Evolutionary conservation across 1,140 invertebrate species (phyloP).

Genomic region (Pararge aegeria): DNA sequence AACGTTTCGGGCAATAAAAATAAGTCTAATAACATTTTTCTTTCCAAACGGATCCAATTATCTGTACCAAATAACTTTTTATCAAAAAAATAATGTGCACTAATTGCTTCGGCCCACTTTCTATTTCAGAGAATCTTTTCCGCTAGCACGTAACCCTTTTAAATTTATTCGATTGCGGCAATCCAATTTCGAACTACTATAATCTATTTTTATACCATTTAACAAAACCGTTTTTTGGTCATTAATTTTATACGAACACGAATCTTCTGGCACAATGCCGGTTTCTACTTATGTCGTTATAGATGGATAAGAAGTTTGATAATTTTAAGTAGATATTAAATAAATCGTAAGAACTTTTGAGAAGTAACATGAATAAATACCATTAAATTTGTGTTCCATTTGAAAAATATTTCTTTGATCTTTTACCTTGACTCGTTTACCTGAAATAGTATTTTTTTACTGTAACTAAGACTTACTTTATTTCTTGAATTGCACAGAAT

Average conservation of each 20-base stretch:
- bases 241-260: slow-evolving; percentile 2
- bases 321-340: too few species aligned
- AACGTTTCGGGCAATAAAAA: neutral
- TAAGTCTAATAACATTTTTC: neutral
- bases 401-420: too few species aligned
- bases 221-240: neutral
- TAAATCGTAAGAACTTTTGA: too few species aligned
- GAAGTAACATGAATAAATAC: too few species aligned
- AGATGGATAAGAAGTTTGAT: neutral
- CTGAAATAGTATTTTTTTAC: too few species aligned
- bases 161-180: slow-evolving; percentile 23
- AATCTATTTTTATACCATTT: slow-evolving; percentile 11
- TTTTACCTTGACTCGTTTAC: too few species aligned
- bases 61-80: neutral
- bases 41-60: neutral
- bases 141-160: slow-evolving; percentile 14
- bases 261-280: neutral
- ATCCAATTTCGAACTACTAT: slow-evolving; percentile 11
- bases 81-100: slow-evolving; percentile 13
- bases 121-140: slow-evolving; percentile 15
- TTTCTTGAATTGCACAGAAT: too few species aligned
- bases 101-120: slow-evolving; percentile 20
- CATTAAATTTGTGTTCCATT: too few species aligned
- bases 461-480: too few species aligned
- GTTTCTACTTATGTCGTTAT: neutral